Conservation (phyloP, 2,888 invertebrate genomes). For the Ypsolopha scabrella region DNA sequence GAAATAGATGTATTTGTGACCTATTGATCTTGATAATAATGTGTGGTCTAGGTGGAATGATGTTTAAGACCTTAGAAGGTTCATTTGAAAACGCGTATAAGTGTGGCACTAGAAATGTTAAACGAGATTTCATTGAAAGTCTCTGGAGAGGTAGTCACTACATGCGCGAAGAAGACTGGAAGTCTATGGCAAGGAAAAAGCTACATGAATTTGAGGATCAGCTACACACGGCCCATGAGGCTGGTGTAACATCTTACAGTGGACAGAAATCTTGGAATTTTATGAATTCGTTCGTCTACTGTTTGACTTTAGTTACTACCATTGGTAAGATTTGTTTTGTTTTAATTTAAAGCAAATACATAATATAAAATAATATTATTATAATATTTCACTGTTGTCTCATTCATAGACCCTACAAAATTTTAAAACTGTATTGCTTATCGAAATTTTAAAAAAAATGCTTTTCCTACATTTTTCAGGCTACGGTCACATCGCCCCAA, state of each 20-base stretch:
- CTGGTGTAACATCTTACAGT: conserved; percentile 86
- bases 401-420: neutral
- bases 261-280: conserved; percentile 91
- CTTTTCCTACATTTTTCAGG: conserved; percentile 70
- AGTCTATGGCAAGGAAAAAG: conserved; percentile 83
- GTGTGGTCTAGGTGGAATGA: conserved; percentile 83
- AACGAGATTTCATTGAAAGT: conserved; percentile 86
- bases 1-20: conserved; percentile 77
- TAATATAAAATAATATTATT: conserved; percentile 1
- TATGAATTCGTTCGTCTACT: conserved; percentile 87
- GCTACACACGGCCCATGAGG: conserved; percentile 84
- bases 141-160: conserved; percentile 87
- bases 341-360: too few relatives aligned
- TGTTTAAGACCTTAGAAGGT: conserved; percentile 87
- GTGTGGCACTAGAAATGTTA: conserved; percentile 88
- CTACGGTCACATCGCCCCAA: conserved; percentile 96
- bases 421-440: neutral
- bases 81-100: conserved; percentile 88
- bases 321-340: conserved; percentile 78
- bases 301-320: conserved; percentile 87
- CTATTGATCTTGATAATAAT: conserved; percentile 77
- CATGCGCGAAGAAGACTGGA: conserved; percentile 91
- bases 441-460: neutral
- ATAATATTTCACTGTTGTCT: neutral
- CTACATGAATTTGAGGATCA: conserved; percentile 89